Evolutionary conservation across 2,797 vertebrate genomes (phyloP).

Genomic region (Oreochromis mossambicus): DNA sequence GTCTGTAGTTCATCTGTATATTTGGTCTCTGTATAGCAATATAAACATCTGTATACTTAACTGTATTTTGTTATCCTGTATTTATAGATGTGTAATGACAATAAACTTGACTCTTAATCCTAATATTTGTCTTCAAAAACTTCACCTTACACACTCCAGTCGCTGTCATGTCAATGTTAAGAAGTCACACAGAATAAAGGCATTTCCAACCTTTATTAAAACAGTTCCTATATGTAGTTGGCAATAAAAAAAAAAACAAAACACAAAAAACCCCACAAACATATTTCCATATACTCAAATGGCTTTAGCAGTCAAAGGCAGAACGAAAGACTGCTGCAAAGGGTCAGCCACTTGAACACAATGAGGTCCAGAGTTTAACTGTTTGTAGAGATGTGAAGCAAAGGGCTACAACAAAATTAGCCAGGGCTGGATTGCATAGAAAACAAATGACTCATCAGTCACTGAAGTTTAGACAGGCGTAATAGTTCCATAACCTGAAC

Average conservation of each 20-base stretch:
- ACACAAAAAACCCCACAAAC: neutral
- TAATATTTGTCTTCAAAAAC: neutral
- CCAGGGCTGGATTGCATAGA: slow-evolving; percentile 32
- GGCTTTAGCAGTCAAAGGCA: neutral
- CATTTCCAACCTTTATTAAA: slow-evolving; percentile 49
- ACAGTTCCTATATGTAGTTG: slow-evolving; percentile 22
- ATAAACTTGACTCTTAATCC: neutral
- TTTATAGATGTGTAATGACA: neutral
- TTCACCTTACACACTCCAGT: neutral
- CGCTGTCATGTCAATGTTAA: neutral
- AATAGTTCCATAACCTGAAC: neutral
- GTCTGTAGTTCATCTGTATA: neutral
- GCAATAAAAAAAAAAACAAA: neutral
- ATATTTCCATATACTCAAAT: neutral
- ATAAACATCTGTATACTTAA: neutral
- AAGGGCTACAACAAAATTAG: neutral
- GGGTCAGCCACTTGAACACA: neutral
- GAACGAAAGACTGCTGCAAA: neutral
- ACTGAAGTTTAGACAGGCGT: neutral
- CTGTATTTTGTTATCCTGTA: neutral
- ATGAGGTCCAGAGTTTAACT: neutral
- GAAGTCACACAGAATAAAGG: neutral
- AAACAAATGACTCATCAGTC: neutral
- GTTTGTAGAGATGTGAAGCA: neutral
- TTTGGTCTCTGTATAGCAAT: neutral